Evolutionary conservation across 2,113 vertebrate genomes (phyloP).

Genomic region (Perca schrenkii): DNA sequence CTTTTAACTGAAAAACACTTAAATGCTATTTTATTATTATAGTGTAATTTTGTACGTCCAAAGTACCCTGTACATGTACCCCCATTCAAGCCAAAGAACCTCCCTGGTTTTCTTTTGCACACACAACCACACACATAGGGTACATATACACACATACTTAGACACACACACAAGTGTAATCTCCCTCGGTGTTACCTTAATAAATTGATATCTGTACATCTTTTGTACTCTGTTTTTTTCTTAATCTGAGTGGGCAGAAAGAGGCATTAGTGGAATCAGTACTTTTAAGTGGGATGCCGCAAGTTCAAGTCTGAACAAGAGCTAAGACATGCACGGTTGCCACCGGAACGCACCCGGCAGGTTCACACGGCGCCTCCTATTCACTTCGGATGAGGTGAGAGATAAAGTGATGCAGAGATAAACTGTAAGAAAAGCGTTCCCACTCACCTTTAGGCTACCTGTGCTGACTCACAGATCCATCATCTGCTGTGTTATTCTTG

Average conservation of each 20-base stretch:
- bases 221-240: background rate
- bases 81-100: too few relatives aligned
- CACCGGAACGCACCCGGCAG: background rate
- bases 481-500: background rate
- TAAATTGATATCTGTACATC: background rate
- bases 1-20: too few relatives aligned
- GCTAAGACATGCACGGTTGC: background rate
- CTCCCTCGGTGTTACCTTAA: background rate
- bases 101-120: background rate
- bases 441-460: background rate
- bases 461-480: background rate
- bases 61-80: too few relatives aligned
- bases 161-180: background rate
- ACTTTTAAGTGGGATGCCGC: background rate
- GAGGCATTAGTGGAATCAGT: background rate
- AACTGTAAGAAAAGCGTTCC: background rate
- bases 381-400: background rate
- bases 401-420: background rate
- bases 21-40: too few relatives aligned
- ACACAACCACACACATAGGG: background rate
- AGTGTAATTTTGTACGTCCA: too few relatives aligned
- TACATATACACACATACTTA: background rate
- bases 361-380: background rate
- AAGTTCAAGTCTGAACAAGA: conserved; percentile 25
- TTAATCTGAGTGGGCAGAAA: background rate